Base-by-base conservation (phyloP, 2,888 invertebrate genomes). In the Cheilosia scutellata region DNA sequence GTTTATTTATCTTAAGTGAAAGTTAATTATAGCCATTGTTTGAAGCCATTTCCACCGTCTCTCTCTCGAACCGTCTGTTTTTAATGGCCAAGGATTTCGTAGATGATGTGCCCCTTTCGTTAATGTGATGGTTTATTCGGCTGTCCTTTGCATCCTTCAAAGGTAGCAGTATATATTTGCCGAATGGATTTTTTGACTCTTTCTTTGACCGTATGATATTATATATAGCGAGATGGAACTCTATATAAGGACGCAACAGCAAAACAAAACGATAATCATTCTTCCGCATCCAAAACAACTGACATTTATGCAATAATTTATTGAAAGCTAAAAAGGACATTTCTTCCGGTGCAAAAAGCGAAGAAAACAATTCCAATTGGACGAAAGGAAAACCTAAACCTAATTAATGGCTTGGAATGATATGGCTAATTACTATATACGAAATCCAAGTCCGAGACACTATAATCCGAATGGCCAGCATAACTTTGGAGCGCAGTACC, bases 1-100 rank as follows among this genome's bases (percentile, higher is more conserved):
- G 57, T 82, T 86, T 86, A 77, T 82, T 86, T 86, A 77, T 82
- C 76, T 82, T 82, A 72, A 80, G 82, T 76, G 76, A 86, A 86
- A 86, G 82, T 86, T 82, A 82, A 82, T 82, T 86, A 77, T 76
- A 72, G 82, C 60, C 31, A 29, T 49, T 9, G 20, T 16, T 40
- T 20, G 40, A 27, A 47, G n/a, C 33, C 53, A 60, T 5, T 33
- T 44, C 57, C 58, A 44, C 58, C 60, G 33, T 51, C 29, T 55
- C 42, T 44, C 20, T 37, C 68, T 37, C 57, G 49, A 16, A 58
- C 58, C 79, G 65, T 86, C 86, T 86, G 86, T 86, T 86, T 77
- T 82, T 86, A 86, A 86, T 86, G 76, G 47, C 72, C 51, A 77
- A 82, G 68, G 82, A 76, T 82, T 82, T 77, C 76, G 66, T 76